Base-by-base conservation (phyloP, 2,113 vertebrate genomes). In the Hucho hucho region DNA sequence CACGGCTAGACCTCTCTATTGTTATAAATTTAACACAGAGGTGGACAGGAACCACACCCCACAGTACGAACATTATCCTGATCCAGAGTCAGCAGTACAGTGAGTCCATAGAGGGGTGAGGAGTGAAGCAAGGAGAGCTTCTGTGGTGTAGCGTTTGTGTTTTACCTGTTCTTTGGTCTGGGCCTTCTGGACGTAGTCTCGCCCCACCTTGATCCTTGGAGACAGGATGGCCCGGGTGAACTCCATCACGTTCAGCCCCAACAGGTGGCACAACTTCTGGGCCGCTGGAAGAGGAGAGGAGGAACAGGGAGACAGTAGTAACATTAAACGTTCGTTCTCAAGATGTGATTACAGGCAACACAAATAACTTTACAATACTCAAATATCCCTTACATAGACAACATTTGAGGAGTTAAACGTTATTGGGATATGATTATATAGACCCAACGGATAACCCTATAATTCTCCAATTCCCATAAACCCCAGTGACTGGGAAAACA, bases 161-260 rank as follows among this genome's bases (percentile, higher is more conserved):
- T 5, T 25, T 65, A 99, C 98, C 89, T 99, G 97, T 65, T 99
- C 98, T 91, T 99, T 99, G 83, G 98, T 99, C 90, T 99, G 98
- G 18, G 97, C 98, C 92, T 99, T 99, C 92, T 99, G 98, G 6
- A 99, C 97, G 0, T 98, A 99, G 88, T 99, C 98, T 82, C 98
- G 88, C 81, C 98, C 98, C n/a, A 99, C 98, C 83, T 99, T 99
- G 90, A 99, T 99, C 81, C 97, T 93, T 0, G 98, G 98, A 0
- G 96, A 96, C 68, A 99, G 94, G 76, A 99, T 99, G 84, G 98
- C 98, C 1, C 98, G 94, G 18, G 96, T 99, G 70, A 99, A 99
- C 89, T 99, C 98, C 97, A 98, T 97, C 63, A 99, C 97, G 22
- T 96, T 98, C 95, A 99, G 93, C 22, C 98, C 98, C 75, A 99